Evolutionary conservation across 2,113 vertebrate species (phyloP).

Genomic region (Periophthalmus modestus): DNA sequence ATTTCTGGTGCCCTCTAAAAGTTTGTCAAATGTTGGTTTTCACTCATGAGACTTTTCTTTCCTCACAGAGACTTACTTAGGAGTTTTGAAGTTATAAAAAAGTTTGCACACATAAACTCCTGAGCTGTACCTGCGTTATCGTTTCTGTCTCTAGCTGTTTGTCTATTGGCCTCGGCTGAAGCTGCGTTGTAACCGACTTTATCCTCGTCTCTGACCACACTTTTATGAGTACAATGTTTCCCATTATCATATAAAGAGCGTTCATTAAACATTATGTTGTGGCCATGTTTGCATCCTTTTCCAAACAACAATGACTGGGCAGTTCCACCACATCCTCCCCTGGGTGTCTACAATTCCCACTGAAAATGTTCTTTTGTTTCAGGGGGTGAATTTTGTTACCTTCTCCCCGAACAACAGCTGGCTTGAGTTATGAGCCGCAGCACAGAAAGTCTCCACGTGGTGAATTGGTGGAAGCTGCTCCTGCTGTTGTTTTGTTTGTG

Average conservation of each 20-base stretch:
- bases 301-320: slow-evolving; percentile 54
- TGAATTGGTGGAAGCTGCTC: slow-evolving; percentile 40
- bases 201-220: slow-evolving; percentile 31
- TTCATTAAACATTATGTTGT: slow-evolving; percentile 45
- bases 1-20: too few relatives aligned
- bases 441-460: slow-evolving; percentile 27
- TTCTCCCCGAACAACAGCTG: slow-evolving; percentile 60
- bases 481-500: slow-evolving; percentile 52
- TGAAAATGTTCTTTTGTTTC: slow-evolving; percentile 62
- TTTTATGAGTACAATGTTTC: slow-evolving; percentile 42
- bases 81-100: too few relatives aligned
- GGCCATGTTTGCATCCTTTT: slow-evolving; percentile 56
- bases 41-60: too few relatives aligned
- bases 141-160: neutral
- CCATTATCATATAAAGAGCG: slow-evolving; percentile 37
- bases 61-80: too few relatives aligned
- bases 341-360: slow-evolving; percentile 47
- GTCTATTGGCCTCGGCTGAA: neutral
- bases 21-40: too few relatives aligned
- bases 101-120: too few relatives aligned
- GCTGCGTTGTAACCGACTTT: slow-evolving; percentile 31
- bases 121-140: slow-evolving; percentile 6
- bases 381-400: slow-evolving; percentile 51
- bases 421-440: slow-evolving; percentile 53
- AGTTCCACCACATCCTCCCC: slow-evolving; percentile 55